Base-by-base conservation (phyloP, 2,888 invertebrate species). In the Tenthredo notha region DNA sequence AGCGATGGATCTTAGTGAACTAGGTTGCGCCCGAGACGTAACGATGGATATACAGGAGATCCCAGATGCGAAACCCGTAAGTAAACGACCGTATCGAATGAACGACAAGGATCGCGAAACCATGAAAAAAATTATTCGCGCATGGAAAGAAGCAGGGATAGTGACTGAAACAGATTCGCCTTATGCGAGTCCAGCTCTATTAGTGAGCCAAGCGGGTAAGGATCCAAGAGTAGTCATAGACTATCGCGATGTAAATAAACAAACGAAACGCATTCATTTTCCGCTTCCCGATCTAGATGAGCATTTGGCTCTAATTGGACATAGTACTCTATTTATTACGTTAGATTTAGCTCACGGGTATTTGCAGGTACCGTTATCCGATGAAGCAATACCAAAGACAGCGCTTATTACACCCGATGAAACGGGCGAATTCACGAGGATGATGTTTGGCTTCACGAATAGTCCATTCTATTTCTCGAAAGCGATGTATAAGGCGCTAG, bases 41-140 rank as follows among this genome's bases (percentile, higher is more conserved):
- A 61, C 77, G 65, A 88, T 88, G 88, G 86, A 88, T 9, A 88
- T 88, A 18, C 70, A 83, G 7, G 85, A 85, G n/a, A 86, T 86
- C 15, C 85, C 85, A n/a, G 83, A 75, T 1, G 67, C 80, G 12
- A 78, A 18, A 43, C 87, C 87, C 1, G 85, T 86, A 4, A 47
- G 47, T 2, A 18, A 74, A 0, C 85, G 84, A 77, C 86, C 87
- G 2, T 86, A 87, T 29, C 74, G 84, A 10, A 82, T 84, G 1
- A 87, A 74, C 15, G 25, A 29, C 1, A 61, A 58, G 29, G 85
- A 87, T 58, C 83, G 86, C 5, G 85, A 86, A 54, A 61, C 58
- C 18, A 86, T 86, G n/a, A 75, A 77, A 15, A 65, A 85, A 43
- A 89, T 87, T 37, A 84, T 89, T 0, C 54, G 40, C 1, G 9